Base-by-base conservation (phyloP, 2,797 vertebrate species). In the Triplophysa yarkandensis region DNA sequence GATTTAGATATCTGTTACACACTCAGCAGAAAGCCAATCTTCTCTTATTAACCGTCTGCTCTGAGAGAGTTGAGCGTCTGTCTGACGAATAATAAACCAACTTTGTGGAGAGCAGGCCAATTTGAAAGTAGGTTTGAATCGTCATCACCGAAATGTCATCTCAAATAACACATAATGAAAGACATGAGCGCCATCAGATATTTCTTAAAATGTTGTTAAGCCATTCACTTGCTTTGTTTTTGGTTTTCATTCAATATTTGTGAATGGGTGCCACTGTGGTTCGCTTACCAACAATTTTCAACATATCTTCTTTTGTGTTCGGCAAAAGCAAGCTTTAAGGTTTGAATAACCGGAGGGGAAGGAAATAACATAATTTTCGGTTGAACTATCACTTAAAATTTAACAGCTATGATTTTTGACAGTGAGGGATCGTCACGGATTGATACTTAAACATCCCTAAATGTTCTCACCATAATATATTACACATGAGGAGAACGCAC, bases 1-100 rank as follows among this genome's bases (percentile, higher is more conserved):
- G 95, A 95, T 98, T 99, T 98, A 97, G 94, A 92, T 94, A 97
- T 98, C 94, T 93, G 93, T 96, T 98, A 95, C 94, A 96, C 93
- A 92, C 92, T 92, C 93, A 87, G 88, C 92, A 91, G 88, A 95
- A 95, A 90, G 83, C 71, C 82, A 86, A 90, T 89, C 88, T 88
- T 82, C 85, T 68, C 41, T 54, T 87, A 87, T 94, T 95, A 96
- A 94, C 93, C 94, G 92, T 92, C 91, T 86, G 89, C 81, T 89
- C 92, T 86, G 92, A 92, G 94, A 95, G 94, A 83, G 84, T 87
- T 86, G 85, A 87, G 77, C 55, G 60, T 46, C 63, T 57, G 65
- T 55, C 69, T 46, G 80, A 82, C 86, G 44, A 52, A 85, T 87
- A 89, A 88, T 87, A 88, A 91, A 85, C 83, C 82, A 76, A 78